Percentiles rank a stretch among this genome's conserved stretches.
Conservation (phyloP, 2,888 invertebrate genomes). For the Sipunculus nudus region DNA sequence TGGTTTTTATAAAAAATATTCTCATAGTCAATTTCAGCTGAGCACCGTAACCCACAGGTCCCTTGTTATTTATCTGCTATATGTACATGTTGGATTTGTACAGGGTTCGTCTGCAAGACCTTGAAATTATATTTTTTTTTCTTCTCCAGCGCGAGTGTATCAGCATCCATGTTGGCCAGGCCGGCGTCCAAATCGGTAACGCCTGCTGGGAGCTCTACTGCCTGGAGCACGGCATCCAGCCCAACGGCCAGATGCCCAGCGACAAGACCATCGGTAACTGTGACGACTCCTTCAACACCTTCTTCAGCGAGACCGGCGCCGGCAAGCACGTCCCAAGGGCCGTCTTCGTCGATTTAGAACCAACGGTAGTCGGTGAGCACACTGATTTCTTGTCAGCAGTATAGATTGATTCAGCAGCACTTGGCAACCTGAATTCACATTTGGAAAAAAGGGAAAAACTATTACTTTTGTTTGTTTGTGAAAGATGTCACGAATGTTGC, state of each 20-base stretch:
- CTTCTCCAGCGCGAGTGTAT: slow-evolving; percentile 69
- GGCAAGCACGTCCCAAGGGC: slow-evolving; percentile 92
- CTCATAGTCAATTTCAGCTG: too few relatives aligned
- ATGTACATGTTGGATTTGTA: too few relatives aligned
- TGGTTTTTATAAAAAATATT: too few relatives aligned
- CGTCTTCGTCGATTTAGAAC: slow-evolving; percentile 96
- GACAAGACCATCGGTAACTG: slow-evolving; percentile 70
- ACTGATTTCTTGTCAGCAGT: too few relatives aligned
- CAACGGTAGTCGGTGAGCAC: slow-evolving; percentile 85
- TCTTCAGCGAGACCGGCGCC: slow-evolving; percentile 83
- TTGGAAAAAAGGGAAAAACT: not conserved
- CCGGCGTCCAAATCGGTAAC: slow-evolving; percentile 70
- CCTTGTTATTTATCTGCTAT: too few relatives aligned
- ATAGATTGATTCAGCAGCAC: too few relatives aligned
- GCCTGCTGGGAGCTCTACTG: slow-evolving; percentile 72
- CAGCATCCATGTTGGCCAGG: slow-evolving; percentile 68
- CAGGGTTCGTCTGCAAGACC: too few relatives aligned
- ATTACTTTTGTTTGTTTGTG: too few relatives aligned
- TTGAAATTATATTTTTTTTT: too few relatives aligned
- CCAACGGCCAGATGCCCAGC: slow-evolving; percentile 69
- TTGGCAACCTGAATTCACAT: too few relatives aligned
- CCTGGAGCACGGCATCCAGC: slow-evolving; percentile 68
- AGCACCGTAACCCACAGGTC: too few relatives aligned
- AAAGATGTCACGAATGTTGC: too few relatives aligned
- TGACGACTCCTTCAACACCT: slow-evolving; percentile 87